phyloP scores from a whole-genome alignment of 1,140 invertebrate species.

The Zaprionus gabonicus region DNA sequence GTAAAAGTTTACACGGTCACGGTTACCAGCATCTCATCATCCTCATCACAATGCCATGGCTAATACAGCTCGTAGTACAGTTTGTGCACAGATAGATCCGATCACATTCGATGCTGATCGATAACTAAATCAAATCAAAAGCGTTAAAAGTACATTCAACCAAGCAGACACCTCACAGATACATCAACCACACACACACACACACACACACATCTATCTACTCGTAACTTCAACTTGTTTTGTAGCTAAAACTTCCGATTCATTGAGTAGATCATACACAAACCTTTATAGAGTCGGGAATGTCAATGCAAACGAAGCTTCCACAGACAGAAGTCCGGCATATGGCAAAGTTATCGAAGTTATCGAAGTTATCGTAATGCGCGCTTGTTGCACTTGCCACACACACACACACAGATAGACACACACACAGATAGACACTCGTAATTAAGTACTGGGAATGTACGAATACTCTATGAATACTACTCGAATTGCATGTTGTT shows the following conservation, averaged over 20 bases:
- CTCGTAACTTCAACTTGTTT: slow-evolving; percentile 57
- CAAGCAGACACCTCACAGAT: slow-evolving; percentile 32
- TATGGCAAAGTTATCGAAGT: not conserved
- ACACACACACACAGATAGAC: not conserved
- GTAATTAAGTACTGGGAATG: slow-evolving; percentile 21
- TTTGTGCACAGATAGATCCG: slow-evolving; percentile 65
- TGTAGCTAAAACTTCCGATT: slow-evolving; percentile 63
- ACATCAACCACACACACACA: slow-evolving; percentile 25
- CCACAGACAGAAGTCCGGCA: slow-evolving; percentile 35
- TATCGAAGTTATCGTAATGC: slow-evolving; percentile 34
- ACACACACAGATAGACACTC: not conserved
- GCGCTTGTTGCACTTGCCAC: slow-evolving; percentile 46
- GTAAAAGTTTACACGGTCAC: slow-evolving; percentile 81
- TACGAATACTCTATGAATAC: slow-evolving; percentile 21
- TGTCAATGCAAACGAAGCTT: slow-evolving; percentile 37
- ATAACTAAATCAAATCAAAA: slow-evolving; percentile 5
- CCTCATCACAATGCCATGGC: slow-evolving; percentile 68
- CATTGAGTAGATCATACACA: slow-evolving; percentile 42
- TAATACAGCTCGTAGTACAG: slow-evolving; percentile 55
- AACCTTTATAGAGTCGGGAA: slow-evolving; percentile 4
- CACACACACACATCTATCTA: slow-evolving; percentile 45
- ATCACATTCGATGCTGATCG: not conserved
- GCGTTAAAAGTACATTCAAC: slow-evolving; percentile 42
- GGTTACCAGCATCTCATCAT: slow-evolving; percentile 77
- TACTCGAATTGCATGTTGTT: slow-evolving; percentile 74